Evolutionary conservation across 2,888 invertebrate genomes (phyloP), one percentile per base, ranked within the genome.

Genomic region (Hyposoter didymator): DNA sequence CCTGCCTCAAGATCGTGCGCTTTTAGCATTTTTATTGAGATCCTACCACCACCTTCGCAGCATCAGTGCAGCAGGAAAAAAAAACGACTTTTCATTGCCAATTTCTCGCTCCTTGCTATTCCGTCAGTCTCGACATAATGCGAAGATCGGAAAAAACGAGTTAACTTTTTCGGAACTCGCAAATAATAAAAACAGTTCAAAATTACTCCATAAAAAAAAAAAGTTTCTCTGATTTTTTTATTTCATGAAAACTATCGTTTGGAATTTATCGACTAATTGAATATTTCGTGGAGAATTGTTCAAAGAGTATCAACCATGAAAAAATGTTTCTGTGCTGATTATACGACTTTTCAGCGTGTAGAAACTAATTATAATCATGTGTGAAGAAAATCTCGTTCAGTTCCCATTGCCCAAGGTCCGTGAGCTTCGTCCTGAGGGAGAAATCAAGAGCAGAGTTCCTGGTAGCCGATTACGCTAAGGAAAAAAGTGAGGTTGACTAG

Each of bases 401-500:
- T 70, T 72, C 49, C 59, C 78, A 72, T 67, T 79, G 47, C 55
- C n/a, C 55, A 59, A 73, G 79, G 75, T 82, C 79, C 39, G 70
- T 28, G 47, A 28, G 62, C 43, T 49, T 55, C 73, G 84, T 89
- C 91, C 90, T 88, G 86, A 81, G 90, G 90, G 90, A 90, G 89
- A 91, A 88, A 88, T 90, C 89, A 88, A 70, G 83, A 39, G n/a
- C n/a, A n/a, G 87, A 88, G 89, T 90, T 91, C 90, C 88, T 83
- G 82, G 90, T 89, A 91, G 88, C 87, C 90, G 90, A 90, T 90
- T 90, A 86, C 88, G 74, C 78, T 72, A 67, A 72, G 86, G 84
- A 87, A 90, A 90, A 90, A 90, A 90, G 88, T 88, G 90, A 89
- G 78, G 87, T 88, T 87, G 87, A 84, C 86, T 89, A 88, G 88